Conservation (phyloP, 2,888 invertebrate species). For the Agrilus cyanescens region DNA sequence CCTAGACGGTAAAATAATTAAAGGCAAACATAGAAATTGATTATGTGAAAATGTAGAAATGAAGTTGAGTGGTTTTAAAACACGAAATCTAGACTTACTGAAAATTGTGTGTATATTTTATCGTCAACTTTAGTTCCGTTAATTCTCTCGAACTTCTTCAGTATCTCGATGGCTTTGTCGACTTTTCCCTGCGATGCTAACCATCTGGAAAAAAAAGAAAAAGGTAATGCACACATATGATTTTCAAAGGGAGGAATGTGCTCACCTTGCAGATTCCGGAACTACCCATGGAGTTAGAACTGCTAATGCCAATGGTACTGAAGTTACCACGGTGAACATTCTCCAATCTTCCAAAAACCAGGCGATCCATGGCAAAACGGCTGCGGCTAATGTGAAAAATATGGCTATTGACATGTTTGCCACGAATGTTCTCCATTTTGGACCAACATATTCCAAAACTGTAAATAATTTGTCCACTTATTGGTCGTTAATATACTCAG, state of each 20-base stretch:
- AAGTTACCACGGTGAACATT: slow-evolving; percentile 62
- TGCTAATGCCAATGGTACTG: slow-evolving; percentile 61
- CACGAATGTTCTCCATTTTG: slow-evolving; percentile 81
- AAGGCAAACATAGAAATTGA: not conserved
- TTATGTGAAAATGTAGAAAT: not conserved
- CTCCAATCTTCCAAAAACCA: slow-evolving; percentile 71
- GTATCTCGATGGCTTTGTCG: slow-evolving; percentile 63
- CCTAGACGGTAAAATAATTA: slow-evolving; percentile 29
- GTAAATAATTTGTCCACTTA: slow-evolving; percentile 23
- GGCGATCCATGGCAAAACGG: slow-evolving; percentile 75
- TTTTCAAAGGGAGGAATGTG: not conserved
- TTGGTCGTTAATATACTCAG: too few relatives aligned
- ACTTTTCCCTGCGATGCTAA: slow-evolving; percentile 74
- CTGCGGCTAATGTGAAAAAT: slow-evolving; percentile 74
- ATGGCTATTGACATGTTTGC: slow-evolving; percentile 86
- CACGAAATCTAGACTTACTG: slow-evolving; percentile 38
- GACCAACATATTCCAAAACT: slow-evolving; percentile 83
- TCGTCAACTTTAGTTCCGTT: slow-evolving; percentile 66
- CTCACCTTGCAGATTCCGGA: slow-evolving; percentile 74
- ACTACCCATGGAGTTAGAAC: slow-evolving; percentile 64
- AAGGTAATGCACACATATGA: too few relatives aligned
- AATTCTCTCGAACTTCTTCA: slow-evolving; percentile 68
- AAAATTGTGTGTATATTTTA: slow-evolving; percentile 60
- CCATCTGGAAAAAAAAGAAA: slow-evolving; percentile 49
- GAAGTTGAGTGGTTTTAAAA: not conserved